Conservation (phyloP, 2,113 vertebrate species). For the Onychostruthus taczanowskii region DNA sequence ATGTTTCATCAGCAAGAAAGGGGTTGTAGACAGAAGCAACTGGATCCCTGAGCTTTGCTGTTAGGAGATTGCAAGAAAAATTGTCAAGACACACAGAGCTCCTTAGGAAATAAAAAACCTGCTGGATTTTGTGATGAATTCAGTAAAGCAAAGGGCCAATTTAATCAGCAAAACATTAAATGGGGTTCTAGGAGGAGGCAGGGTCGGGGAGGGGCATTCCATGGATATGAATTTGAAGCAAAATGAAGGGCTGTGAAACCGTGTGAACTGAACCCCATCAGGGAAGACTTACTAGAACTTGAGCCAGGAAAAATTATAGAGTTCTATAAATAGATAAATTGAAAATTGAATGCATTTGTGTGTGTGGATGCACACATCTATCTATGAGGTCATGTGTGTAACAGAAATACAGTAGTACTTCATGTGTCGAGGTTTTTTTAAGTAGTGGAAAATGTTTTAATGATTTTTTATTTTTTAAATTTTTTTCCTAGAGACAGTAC, state of each 20-base stretch:
- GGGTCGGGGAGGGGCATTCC: background rate
- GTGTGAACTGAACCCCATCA: conserved; percentile 17
- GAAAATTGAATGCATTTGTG: conserved; percentile 40
- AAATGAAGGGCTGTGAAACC: background rate
- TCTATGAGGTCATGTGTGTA: conserved; percentile 15
- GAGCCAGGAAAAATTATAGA: conserved; percentile 53
- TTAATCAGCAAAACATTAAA: background rate
- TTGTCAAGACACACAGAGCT: background rate
- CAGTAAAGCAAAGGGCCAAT: background rate
- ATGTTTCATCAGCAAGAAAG: background rate
- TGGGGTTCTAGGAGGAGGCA: background rate
- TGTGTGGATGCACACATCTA: conserved; percentile 13
- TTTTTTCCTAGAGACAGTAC: conserved; percentile 51
- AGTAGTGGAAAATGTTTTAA: conserved; percentile 47
- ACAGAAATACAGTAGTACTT: conserved; percentile 51
- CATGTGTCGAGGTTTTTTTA: background rate
- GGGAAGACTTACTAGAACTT: conserved; percentile 9
- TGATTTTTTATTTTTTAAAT: background rate
- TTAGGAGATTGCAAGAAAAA: background rate
- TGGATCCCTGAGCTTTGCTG: background rate
- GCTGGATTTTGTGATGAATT: background rate
- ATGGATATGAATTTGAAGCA: background rate
- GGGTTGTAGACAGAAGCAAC: background rate
- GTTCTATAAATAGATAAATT: conserved; percentile 59
- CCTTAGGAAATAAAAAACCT: background rate